Base-by-base conservation (phyloP, 2,113 vertebrate species). In the Lagopus leucura region DNA sequence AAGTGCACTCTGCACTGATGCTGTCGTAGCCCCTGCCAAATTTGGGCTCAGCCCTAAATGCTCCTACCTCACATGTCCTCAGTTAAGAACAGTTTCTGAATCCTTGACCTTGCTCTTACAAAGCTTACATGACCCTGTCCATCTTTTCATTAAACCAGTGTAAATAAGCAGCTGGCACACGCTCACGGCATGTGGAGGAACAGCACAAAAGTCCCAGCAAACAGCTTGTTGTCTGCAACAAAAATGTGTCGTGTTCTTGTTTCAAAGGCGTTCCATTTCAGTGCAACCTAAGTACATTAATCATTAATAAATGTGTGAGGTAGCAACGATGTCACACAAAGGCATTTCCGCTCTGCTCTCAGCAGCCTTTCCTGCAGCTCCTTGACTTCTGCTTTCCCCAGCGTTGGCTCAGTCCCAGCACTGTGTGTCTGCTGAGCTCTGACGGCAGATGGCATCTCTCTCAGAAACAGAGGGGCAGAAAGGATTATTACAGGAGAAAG, bases 391-490 rank as follows among this genome's bases (percentile, higher is more conserved):
- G 18, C 7, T 92, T 58, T 73, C 28, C 5, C 18, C 5, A 28
- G 30, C 9, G 0, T 36, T 70, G 72, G 55, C 40, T 70, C 58
- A 4, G 1, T 52, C 87, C 69, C 73, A 43, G 2, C 0, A 1
- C 66, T 1, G 3, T 19, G 71, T 61, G 43, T 52, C 52, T 63
- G 36, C 78, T 14, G 86, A 86, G 65, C 38, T 70, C 79, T 82
- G 82, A 78, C 92, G 86, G 88, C 88, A 96, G 93, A 95, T 90
- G 93, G 94, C 90, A 94, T 55, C 76, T 95, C 91, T 64, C 86
- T 64, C 85, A 25, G 74, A 80, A 93, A 4, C 60, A 73, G 75
- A 61, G 73, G 45, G 47, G 27, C 25, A n/a, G 57, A 58, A 67
- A 42, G 54, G 55, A 45, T 58, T 48, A n/a, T 67, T 70, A 2